Conservation (phyloP, 2,797 vertebrate species). For the Lagocephalus sceleratus region DNA sequence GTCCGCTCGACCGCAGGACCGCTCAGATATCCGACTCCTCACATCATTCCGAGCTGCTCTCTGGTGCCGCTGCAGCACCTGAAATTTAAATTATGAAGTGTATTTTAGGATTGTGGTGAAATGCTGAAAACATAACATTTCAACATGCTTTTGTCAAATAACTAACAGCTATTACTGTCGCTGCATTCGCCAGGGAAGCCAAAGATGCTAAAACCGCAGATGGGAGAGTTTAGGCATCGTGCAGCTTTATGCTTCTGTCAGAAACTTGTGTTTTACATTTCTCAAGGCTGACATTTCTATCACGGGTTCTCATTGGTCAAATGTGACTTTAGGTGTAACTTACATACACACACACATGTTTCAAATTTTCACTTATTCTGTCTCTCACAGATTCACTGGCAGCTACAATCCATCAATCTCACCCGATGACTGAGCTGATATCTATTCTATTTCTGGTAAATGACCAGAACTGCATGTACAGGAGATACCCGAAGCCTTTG, state of each 20-base stretch:
- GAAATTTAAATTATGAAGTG: slow-evolving; percentile 46
- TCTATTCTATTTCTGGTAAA: too few relatives aligned
- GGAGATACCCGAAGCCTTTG: too few relatives aligned
- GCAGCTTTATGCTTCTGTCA: neutral
- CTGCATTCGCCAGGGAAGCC: slow-evolving; percentile 10
- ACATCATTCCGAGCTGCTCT: slow-evolving; percentile 46
- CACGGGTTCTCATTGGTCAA: too few relatives aligned
- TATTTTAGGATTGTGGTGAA: slow-evolving; percentile 27
- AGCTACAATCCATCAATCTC: too few relatives aligned
- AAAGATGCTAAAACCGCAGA: slow-evolving; percentile 4
- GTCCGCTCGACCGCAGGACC: slow-evolving; percentile 50
- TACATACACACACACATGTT: too few relatives aligned
- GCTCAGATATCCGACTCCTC: slow-evolving; percentile 53
- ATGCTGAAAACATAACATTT: slow-evolving; percentile 32
- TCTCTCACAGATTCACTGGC: too few relatives aligned
- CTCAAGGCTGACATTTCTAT: too few relatives aligned
- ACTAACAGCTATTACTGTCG: slow-evolving; percentile 10
- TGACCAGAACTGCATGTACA: too few relatives aligned
- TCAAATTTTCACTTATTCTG: too few relatives aligned
- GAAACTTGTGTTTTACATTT: neutral
- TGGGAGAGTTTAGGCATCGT: neutral
- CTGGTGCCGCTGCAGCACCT: slow-evolving; percentile 46
- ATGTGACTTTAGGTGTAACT: too few relatives aligned
- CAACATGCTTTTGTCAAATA: slow-evolving; percentile 27
- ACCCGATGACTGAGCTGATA: too few relatives aligned